phyloP scores from a whole-genome alignment of 2,113 vertebrate species.

The Muscicapa adusta region DNA sequence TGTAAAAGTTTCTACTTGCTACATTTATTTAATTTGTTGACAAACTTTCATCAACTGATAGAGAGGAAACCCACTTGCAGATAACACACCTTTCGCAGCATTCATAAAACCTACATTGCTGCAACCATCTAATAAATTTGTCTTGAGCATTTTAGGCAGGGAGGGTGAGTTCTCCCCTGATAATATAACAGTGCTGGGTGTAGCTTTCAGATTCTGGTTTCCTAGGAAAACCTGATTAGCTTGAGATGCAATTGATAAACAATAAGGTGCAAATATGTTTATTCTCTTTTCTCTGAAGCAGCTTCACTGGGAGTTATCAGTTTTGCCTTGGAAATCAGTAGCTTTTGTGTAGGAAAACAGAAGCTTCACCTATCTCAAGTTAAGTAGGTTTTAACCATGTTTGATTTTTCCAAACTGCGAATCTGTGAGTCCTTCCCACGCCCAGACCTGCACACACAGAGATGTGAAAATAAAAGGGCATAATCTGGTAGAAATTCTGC shows the following conservation, averaged over 20 bases:
- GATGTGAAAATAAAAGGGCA: constrained; percentile 64
- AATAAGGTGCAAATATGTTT: background rate
- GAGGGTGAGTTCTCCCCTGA: background rate
- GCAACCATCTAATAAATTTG: background rate
- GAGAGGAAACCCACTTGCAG: background rate
- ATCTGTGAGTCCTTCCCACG: constrained; percentile 4
- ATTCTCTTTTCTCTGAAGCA: background rate
- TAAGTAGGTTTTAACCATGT: background rate
- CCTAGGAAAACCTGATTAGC: background rate
- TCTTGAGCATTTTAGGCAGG: background rate
- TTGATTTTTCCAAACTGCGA: constrained; percentile 32
- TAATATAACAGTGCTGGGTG: background rate
- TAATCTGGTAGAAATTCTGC: constrained; percentile 61
- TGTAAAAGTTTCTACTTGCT: background rate
- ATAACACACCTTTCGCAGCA: background rate
- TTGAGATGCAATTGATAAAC: background rate
- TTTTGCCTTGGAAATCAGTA: background rate
- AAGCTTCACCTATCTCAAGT: background rate
- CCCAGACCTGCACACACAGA: constrained; percentile 34
- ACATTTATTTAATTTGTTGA: background rate
- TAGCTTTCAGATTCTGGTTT: background rate
- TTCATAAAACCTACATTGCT: rapidly evolving
- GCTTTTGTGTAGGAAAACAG: background rate
- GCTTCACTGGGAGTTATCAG: background rate
- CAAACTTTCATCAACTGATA: background rate